Percentiles rank a stretch among this genome's conserved stretches.
Evolutionary conservation across 2,888 invertebrate genomes (phyloP).

Genomic region (Criorhina ranunculi): DNA sequence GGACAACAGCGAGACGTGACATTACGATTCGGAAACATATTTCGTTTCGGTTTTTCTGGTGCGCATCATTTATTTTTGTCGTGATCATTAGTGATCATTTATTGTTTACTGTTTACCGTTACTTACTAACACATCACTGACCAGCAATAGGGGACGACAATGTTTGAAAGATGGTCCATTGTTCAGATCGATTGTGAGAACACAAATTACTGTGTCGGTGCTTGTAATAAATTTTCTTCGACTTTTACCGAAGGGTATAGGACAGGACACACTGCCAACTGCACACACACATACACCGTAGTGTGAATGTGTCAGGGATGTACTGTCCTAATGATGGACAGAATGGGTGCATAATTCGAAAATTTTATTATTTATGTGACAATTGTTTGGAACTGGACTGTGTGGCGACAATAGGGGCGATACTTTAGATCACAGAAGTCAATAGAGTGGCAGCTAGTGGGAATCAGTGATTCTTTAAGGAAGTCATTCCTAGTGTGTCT

Average conservation of each 20-base stretch:
- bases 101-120: conserved; percentile 72
- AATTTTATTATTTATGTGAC: conserved; percentile 63
- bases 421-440: no score
- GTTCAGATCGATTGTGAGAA: conserved; percentile 49
- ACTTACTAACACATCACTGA: conserved; percentile 73
- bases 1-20: neutral
- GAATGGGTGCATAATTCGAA: conserved; percentile 23
- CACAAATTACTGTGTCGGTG: conserved; percentile 64
- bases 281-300: neutral
- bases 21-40: conserved; percentile 1
- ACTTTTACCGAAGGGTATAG: conserved; percentile 7
- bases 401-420: conserved; percentile 4
- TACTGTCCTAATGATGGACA: conserved; percentile 9
- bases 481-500: no score
- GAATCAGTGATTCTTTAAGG: no score
- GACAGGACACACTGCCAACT: neutral
- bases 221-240: conserved; percentile 58
- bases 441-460: no score
- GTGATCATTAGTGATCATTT: conserved; percentile 70
- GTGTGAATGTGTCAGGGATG: conserved; percentile 26
- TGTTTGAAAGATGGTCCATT: conserved; percentile 39
- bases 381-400: neutral
- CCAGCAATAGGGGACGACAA: conserved; percentile 62
- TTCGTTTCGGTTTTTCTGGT: conserved; percentile 45
- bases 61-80: conserved; percentile 70